Evolutionary conservation across 37 sponge, comb jelly and placozoan genomes (phyloP), one percentile per base, ranked within the genome.

Genomic region (Petrosia ficiformis): DNA sequence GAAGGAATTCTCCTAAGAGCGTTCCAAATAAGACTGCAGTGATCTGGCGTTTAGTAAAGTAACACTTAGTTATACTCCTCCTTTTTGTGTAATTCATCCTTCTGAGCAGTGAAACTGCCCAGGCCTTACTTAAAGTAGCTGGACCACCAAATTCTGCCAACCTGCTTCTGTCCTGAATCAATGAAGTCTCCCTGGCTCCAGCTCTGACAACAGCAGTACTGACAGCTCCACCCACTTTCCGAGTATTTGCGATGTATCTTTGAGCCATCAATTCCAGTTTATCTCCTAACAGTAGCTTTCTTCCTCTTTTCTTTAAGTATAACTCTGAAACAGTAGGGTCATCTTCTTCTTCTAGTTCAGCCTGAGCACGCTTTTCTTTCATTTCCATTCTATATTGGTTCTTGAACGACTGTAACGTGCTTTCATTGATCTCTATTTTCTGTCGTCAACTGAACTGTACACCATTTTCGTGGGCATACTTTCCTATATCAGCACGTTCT

Each of bases 51-150:
- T n/a, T n/a, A n/a, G n/a, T n/a, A n/a, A n/a, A n/a, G n/a, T n/a
- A 48, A 48, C 54, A 48, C 54, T 61, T 61, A 57, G 78, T 65
- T 36, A 78, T 65, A 32, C 78, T 77, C 59, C 78, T 84, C 42
- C 84, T 76, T 64, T 84, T 84, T 42, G 70, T 71, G 44, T 67
- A 84, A 59, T 58, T 58, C 71, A 82, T 69, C 40, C 76, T 52
- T 34, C 66, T 57, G 66, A 82, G 83, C 29, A 82, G 76, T 29
- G 83, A 82, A 28, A 68, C 75, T 2, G 83, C 83, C 83, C 83
- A 82, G n/a, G 68, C 68, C 21, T 0, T 48, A 2, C 74, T 68
- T 24, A 75, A 16, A 21, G 76, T 70, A n/a, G 73, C 75, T 41
- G 70, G 70, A 11, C 83, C 83, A 33, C 83, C 76, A 68, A 75